Evolutionary conservation across 2,888 invertebrate genomes (phyloP).

Genomic region (Cremastinae sp.): DNA sequence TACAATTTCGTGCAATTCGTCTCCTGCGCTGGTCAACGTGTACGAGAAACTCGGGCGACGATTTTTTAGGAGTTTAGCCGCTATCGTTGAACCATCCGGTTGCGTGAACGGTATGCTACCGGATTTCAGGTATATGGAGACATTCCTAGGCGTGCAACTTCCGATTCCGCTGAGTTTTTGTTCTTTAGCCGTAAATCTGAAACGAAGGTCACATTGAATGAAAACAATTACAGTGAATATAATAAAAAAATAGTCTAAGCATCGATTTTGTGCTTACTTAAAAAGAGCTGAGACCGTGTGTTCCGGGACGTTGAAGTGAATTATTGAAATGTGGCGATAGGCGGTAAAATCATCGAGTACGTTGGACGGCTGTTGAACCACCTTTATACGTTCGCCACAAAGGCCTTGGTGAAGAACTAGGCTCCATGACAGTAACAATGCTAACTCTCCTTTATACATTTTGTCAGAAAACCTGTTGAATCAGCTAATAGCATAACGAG

Average conservation of each 20-base stretch:
- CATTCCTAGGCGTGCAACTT: conserved; percentile 83
- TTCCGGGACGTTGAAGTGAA: conserved; percentile 83
- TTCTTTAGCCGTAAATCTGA: conserved; percentile 75
- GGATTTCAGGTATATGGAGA: conserved; percentile 88
- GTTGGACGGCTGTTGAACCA: conserved; percentile 80
- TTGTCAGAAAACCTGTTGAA: conserved; percentile 40
- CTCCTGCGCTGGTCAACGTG: conserved; percentile 84
- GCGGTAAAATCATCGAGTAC: conserved; percentile 81
- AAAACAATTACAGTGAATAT: too few relatives aligned
- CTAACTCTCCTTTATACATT: conserved; percentile 61
- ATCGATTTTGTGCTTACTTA: conserved; percentile 71
- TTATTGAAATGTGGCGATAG: conserved; percentile 83
- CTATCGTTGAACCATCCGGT: conserved; percentile 90
- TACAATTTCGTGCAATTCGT: conserved; percentile 83
- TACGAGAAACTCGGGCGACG: conserved; percentile 82
- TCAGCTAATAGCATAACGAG: conserved; percentile 69
- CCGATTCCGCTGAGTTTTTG: conserved; percentile 81
- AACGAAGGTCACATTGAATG: too few relatives aligned
- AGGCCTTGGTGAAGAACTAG: conserved; percentile 66
- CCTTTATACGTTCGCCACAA: conserved; percentile 69
- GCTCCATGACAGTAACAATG: conserved; percentile 68
- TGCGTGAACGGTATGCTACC: conserved; percentile 91
- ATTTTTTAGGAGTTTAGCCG: conserved; percentile 83
- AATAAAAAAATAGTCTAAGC: too few relatives aligned
- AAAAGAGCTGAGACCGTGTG: conserved; percentile 81